Evolutionary conservation across 2,888 invertebrate species (phyloP).

Genomic region (Antitype chi): DNA sequence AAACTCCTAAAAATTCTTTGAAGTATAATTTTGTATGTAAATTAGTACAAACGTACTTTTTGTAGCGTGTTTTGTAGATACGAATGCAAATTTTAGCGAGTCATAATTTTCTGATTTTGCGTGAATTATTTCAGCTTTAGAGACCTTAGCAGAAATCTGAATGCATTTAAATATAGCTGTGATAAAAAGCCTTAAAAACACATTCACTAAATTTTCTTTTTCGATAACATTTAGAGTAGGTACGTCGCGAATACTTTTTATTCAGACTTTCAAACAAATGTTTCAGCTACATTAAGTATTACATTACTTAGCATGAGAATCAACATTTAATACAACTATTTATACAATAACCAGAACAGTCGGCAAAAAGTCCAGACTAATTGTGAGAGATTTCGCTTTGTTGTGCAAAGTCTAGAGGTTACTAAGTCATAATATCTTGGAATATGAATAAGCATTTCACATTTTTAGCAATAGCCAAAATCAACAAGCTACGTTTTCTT

Average conservation of each 20-base stretch:
- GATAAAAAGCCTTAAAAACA: background rate
- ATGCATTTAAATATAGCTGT: background rate
- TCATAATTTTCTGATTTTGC: conserved; percentile 20
- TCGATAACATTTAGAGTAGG: too few relatives aligned
- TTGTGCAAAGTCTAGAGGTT: conserved; percentile 18
- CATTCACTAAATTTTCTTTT: background rate
- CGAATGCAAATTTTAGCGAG: conserved; percentile 11
- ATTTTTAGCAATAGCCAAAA: background rate
- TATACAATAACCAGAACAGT: conserved; percentile 13
- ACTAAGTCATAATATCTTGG: conserved; percentile 11
- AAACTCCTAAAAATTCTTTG: conserved; percentile 34
- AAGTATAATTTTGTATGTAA: conserved; percentile 31
- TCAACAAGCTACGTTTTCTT: background rate
- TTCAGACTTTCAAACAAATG: too few relatives aligned
- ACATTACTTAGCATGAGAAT: conserved; percentile 33
- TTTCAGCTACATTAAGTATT: conserved; percentile 13
- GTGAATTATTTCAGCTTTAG: conserved; percentile 12
- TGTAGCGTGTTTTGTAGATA: conserved; percentile 1
- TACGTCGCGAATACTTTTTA: background rate
- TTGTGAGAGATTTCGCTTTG: conserved; percentile 30
- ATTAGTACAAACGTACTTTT: conserved; percentile 45
- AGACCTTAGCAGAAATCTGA: background rate
- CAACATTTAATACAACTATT: conserved; percentile 12
- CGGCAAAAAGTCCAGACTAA: conserved; percentile 9
- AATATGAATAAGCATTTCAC: background rate